Percentiles rank a stretch among this genome's conserved stretches.
Conservation (phyloP, 2,113 vertebrate species). For the Ctenodactylus gundi region DNA sequence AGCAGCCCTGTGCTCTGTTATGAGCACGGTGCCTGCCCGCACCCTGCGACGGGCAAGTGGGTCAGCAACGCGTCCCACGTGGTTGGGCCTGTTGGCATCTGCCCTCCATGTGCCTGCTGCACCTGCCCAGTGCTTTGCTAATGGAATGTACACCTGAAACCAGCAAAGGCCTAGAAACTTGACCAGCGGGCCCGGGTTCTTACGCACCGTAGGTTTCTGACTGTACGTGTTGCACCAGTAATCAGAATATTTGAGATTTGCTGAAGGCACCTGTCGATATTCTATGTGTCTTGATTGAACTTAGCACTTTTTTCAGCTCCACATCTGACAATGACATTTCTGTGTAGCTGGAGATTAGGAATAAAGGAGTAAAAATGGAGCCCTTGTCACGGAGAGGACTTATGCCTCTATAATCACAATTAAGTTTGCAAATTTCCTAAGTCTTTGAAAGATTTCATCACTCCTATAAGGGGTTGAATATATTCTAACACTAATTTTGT, state of each 20-base stretch:
- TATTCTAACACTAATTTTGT: conserved; percentile 22
- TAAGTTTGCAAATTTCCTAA: conserved; percentile 64
- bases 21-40: fast-evolving
- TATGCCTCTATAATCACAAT: conserved; percentile 25
- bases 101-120: fast-evolving
- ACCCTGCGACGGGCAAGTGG: fast-evolving
- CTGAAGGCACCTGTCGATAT: background rate
- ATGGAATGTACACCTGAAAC: too few species aligned
- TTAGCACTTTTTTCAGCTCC: background rate
- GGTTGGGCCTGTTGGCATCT: fast-evolving
- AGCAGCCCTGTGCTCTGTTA: fast-evolving
- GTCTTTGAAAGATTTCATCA: conserved; percentile 58
- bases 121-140: fast-evolving
- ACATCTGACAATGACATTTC: fast-evolving
- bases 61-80: fast-evolving
- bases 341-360: too few species aligned
- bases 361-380: background rate
- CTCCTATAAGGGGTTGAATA: background rate
- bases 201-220: background rate
- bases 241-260: background rate
- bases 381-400: background rate
- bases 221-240: background rate
- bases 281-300: fast-evolving
- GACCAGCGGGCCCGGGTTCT: background rate
- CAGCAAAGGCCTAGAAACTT: too few species aligned